phyloP scores from a whole-genome alignment of 1,140 invertebrate genomes.

The Caenorhabditis remanei region DNA sequence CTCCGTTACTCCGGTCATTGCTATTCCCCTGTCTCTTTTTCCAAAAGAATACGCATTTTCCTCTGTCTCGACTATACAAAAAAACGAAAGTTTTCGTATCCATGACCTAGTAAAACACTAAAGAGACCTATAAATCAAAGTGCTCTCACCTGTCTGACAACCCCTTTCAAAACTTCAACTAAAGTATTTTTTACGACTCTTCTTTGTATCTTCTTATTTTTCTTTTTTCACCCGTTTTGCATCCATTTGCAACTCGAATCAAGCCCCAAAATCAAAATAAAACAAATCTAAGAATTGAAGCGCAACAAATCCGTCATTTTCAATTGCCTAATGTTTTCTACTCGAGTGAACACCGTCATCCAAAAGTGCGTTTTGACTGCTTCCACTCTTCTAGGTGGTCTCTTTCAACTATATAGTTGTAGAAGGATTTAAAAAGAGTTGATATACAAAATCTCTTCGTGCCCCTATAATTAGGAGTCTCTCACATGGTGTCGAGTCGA shows the following conservation, averaged over 20 bases:
- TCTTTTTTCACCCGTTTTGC: not conserved
- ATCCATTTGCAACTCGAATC: not conserved
- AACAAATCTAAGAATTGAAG: slow-evolving; percentile 38
- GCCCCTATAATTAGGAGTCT: slow-evolving; percentile 30
- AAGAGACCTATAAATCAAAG: too few species aligned
- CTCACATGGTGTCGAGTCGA: slow-evolving; percentile 22
- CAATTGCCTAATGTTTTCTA: slow-evolving; percentile 47
- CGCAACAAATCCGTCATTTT: slow-evolving; percentile 46
- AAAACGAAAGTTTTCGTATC: too few species aligned
- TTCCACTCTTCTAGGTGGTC: not conserved
- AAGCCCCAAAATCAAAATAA: slow-evolving; percentile 16
- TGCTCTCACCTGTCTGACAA: too few species aligned
- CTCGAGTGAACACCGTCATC: slow-evolving; percentile 46
- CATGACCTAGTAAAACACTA: too few species aligned
- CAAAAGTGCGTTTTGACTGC: slow-evolving; percentile 31
- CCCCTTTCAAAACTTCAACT: too few species aligned
- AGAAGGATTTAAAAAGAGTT: not conserved
- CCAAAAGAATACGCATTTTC: too few species aligned
- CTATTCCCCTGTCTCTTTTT: too few species aligned
- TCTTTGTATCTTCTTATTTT: not conserved
- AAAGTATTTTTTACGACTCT: too few species aligned
- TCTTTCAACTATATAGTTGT: not conserved
- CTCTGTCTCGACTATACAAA: too few species aligned
- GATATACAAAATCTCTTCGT: not conserved
- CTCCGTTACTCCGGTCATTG: too few species aligned